Evolutionary conservation across 2,113 vertebrate genomes (phyloP).

Genomic region (Tiliqua scincoides): DNA sequence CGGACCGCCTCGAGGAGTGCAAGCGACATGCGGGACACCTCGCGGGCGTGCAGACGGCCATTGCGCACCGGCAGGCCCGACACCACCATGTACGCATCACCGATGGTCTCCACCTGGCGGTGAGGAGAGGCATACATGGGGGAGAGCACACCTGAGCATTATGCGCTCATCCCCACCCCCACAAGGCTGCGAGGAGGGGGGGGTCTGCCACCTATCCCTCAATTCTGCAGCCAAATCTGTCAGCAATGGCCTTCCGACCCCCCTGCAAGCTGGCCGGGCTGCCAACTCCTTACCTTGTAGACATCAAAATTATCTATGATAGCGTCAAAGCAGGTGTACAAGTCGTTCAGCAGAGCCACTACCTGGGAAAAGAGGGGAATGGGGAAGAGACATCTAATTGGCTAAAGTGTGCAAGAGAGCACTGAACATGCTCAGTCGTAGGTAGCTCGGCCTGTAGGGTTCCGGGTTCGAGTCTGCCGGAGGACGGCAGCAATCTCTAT

Average conservation of each 20-base stretch:
- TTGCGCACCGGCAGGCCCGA: slow-evolving; percentile 91
- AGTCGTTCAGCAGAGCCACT: slow-evolving; percentile 89
- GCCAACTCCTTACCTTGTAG: slow-evolving; percentile 84
- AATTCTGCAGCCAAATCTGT: too few relatives aligned
- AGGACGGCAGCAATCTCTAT: neutral
- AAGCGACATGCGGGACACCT: slow-evolving; percentile 92
- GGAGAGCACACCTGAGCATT: rapidly evolving
- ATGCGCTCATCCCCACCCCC: too few relatives aligned
- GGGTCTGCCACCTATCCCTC: too few relatives aligned
- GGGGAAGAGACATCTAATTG: neutral
- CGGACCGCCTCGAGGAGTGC: slow-evolving; percentile 88
- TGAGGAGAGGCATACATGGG: neutral
- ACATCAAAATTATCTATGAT: slow-evolving; percentile 97
- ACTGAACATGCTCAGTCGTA: too few relatives aligned
- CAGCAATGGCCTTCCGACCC: neutral
- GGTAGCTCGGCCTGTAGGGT: neutral
- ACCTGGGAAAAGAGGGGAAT: slow-evolving; percentile 72
- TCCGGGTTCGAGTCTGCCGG: neutral
- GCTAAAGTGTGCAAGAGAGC: neutral
- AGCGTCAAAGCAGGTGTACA: slow-evolving; percentile 94
- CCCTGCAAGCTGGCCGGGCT: neutral
- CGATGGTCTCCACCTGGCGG: slow-evolving; percentile 92
- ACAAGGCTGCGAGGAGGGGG: neutral
- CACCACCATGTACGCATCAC: slow-evolving; percentile 97
- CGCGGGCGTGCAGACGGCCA: slow-evolving; percentile 83